A percentile compares a stretch with the other conserved stretches of the same genome.
Conservation (phyloP, 1,140 invertebrate species). For the Microplitis mediator region DNA sequence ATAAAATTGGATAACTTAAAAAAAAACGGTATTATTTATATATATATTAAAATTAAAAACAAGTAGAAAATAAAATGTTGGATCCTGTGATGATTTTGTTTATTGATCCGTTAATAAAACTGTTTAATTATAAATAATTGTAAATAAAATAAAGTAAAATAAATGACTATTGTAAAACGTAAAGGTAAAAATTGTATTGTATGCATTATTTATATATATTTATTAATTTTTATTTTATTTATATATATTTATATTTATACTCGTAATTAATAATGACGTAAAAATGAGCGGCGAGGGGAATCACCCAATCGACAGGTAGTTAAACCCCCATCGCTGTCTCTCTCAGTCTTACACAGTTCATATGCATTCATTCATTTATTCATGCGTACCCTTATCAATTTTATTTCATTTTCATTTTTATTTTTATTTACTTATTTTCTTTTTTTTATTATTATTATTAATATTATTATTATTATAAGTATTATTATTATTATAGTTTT, state of each 20-base stretch:
- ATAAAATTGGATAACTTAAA: slow-evolving; percentile 50
- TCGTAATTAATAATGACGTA: slow-evolving; percentile 50
- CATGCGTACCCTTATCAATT: slow-evolving; percentile 27
- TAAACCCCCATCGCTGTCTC: slow-evolving; percentile 45
- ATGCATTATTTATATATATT: slow-evolving; percentile 39
- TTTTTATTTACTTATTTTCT: neutral
- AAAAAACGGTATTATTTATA: slow-evolving; percentile 49
- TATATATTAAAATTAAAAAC: slow-evolving; percentile 47
- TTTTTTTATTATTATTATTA: neutral
- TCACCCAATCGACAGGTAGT: slow-evolving; percentile 41
- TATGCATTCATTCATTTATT: slow-evolving; percentile 39
- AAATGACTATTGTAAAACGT: slow-evolving; percentile 54
- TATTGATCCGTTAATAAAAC: slow-evolving; percentile 34
- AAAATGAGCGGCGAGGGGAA: slow-evolving; percentile 52
- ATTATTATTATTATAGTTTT: too few species aligned
- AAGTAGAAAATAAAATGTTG: slow-evolving; percentile 53
- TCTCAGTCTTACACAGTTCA: slow-evolving; percentile 54
- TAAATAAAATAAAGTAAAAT: slow-evolving; percentile 39
- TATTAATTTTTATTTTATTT: slow-evolving; percentile 19
- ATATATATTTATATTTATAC: slow-evolving; percentile 36
- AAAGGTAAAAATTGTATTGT: slow-evolving; percentile 46
- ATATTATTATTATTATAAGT: too few species aligned
- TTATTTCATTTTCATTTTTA: slow-evolving; percentile 20
- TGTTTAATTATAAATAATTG: slow-evolving; percentile 40
- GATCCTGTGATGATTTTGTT: slow-evolving; percentile 3